phyloP scores from a whole-genome alignment of 35 echinoderm and acorn worm genomes.

The Ophiothrix spiculata region DNA sequence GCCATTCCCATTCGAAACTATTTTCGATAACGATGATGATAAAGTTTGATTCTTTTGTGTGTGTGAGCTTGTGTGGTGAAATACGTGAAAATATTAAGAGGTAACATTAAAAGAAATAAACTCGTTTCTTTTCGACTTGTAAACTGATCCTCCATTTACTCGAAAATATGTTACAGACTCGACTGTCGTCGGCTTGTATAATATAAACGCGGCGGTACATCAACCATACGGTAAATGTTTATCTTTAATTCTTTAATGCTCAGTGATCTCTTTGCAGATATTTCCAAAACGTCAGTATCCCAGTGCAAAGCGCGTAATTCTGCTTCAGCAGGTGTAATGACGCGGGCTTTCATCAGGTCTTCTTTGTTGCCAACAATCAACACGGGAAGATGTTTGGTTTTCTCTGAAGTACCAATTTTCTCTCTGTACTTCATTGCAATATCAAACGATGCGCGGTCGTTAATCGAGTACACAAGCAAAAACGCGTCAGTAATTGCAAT shows the following conservation, averaged over 20 bases:
- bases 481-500: background rate
- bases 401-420: background rate
- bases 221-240: background rate
- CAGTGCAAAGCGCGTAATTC: background rate
- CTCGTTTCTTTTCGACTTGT: too few species aligned
- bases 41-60: too few species aligned
- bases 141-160: too few species aligned
- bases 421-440: background rate
- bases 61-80: too few species aligned
- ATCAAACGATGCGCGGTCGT: background rate
- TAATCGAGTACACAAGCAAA: background rate
- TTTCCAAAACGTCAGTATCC: background rate
- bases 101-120: too few species aligned
- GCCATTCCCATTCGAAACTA: too few species aligned
- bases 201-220: background rate
- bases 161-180: background rate
- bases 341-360: background rate
- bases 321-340: background rate
- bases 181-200: background rate
- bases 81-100: too few species aligned
- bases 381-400: background rate
- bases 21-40: too few species aligned
- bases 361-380: background rate
- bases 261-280: background rate
- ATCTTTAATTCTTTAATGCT: background rate